These are phyloP conservation scores for Conus canariensis DNA, from an alignment of 2,888 invertebrate species.

Conservation along the genomic window DNA sequence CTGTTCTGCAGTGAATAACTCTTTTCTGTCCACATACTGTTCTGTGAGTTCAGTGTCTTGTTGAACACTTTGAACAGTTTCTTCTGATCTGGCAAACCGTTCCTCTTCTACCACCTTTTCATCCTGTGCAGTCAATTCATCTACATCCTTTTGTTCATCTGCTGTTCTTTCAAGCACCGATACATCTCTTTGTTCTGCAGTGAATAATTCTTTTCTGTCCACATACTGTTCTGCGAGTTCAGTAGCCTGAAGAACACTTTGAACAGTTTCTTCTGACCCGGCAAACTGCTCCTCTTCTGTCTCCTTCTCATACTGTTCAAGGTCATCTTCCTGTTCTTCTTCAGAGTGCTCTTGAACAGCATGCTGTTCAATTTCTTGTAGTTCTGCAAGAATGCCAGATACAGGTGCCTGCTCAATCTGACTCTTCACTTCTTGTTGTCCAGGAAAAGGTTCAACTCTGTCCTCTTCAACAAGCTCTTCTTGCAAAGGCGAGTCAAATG, in stretches of 20 bases:
- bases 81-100: neutral
- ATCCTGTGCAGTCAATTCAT: neutral
- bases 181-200: conserved; percentile 34
- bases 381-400: conserved; percentile 48
- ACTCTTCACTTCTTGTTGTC: conserved; percentile 31
- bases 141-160: neutral
- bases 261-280: conserved; percentile 1
- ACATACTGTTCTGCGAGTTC: conserved; percentile 2
- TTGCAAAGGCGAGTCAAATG: conserved; percentile 21
- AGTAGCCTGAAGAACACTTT: neutral
- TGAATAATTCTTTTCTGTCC: conserved; percentile 34
- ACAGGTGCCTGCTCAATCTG: conserved; percentile 25
- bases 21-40: conserved; percentile 36
- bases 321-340: conserved; percentile 61
- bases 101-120: conserved; percentile 39
- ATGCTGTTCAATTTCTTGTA: conserved; percentile 46
- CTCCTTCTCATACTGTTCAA: conserved; percentile 42
- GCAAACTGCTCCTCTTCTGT: conserved; percentile 20
- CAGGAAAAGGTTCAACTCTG: neutral
- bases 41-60: neutral
- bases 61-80: neutral
- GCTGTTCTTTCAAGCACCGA: neutral
- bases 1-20: conserved; percentile 31
- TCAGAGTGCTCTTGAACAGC: conserved; percentile 54
- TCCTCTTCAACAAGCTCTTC: conserved; percentile 37